Percentiles rank a stretch among this genome's conserved stretches.
Evolutionary conservation across 2,888 invertebrate genomes (phyloP).

Genomic region (Agrochola lota): DNA sequence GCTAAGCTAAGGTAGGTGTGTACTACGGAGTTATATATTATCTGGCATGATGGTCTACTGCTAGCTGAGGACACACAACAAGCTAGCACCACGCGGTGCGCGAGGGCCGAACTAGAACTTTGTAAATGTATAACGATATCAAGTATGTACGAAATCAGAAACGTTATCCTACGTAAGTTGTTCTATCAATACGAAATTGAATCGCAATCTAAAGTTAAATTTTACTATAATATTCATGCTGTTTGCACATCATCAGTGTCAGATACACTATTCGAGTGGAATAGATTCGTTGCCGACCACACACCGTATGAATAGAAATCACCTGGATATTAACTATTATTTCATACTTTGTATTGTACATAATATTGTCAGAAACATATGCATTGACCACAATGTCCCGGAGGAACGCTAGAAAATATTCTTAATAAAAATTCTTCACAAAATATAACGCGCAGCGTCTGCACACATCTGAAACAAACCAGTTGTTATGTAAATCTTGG

Average conservation of each 20-base stretch:
- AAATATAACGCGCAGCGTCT: constrained; percentile 61
- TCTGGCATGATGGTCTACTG: not conserved
- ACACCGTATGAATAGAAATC: constrained; percentile 41
- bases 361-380: constrained; percentile 30
- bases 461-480: constrained; percentile 68
- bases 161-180: not conserved
- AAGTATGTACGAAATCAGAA: constrained; percentile 8
- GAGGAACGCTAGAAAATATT: constrained; percentile 39
- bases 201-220: constrained; percentile 15
- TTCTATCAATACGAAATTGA: not conserved
- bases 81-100: not conserved
- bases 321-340: constrained; percentile 40
- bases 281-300: constrained; percentile 39
- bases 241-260: constrained; percentile 23
- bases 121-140: not conserved
- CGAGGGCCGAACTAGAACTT: not conserved
- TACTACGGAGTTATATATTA: not conserved
- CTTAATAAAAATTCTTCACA: constrained; percentile 64
- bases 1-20: not conserved
- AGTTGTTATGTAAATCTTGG: not conserved
- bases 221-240: constrained; percentile 35
- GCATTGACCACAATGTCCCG: constrained; percentile 23
- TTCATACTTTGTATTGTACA: constrained; percentile 37
- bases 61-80: too few species aligned
- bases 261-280: constrained; percentile 33